phyloP scores from a whole-genome alignment of 2,888 invertebrate species.

The Tyria jacobaeae region DNA sequence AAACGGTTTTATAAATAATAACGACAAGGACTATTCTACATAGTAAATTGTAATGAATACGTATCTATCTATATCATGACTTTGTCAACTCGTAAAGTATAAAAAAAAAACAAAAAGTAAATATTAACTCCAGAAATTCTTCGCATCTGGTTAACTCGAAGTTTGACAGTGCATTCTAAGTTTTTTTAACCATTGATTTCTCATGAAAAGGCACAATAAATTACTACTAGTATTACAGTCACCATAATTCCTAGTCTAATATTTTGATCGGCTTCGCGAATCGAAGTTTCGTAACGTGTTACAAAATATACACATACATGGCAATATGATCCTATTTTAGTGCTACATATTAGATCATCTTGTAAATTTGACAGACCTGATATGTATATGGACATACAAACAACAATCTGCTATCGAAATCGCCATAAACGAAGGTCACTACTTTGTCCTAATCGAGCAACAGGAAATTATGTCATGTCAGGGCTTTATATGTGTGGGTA shows the following conservation, averaged over 20 bases:
- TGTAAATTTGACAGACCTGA: background rate
- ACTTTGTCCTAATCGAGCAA: background rate
- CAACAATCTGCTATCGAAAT: background rate
- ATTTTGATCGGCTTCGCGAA: too few relatives aligned
- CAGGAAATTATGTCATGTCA: background rate
- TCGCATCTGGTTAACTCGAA: too few relatives aligned
- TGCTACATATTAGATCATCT: conserved; percentile 1
- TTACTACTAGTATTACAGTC: too few relatives aligned
- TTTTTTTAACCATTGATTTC: background rate
- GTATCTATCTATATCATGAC: too few relatives aligned
- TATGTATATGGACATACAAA: background rate
- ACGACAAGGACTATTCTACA: background rate
- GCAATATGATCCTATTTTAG: background rate
- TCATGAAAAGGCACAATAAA: background rate
- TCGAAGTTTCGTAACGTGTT: too few relatives aligned
- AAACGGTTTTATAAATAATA: background rate
- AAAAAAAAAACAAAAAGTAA: too few relatives aligned
- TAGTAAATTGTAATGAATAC: background rate
- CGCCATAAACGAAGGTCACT: background rate
- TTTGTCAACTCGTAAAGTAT: background rate
- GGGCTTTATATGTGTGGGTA: background rate
- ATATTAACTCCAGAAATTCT: too few relatives aligned
- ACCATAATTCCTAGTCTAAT: too few relatives aligned
- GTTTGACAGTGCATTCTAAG: background rate
- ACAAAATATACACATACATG: too few relatives aligned